Evolutionary conservation across 2,888 invertebrate genomes (phyloP).

Genomic region (Melanostoma scalare): DNA sequence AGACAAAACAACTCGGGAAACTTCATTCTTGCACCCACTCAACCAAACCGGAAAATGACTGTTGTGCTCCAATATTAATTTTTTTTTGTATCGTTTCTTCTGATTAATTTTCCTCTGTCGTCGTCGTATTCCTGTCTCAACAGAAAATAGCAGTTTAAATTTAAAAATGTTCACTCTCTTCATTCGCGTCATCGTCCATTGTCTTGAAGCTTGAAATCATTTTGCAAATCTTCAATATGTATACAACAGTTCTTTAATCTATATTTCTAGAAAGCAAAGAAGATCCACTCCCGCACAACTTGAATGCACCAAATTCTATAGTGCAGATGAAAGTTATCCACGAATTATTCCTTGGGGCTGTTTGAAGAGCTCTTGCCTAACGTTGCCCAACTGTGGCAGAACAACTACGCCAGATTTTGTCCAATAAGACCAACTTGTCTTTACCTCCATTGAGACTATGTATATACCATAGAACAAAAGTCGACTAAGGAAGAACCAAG

Average conservation of each 20-base stretch:
- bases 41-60: slow-evolving; percentile 33
- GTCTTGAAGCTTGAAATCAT: slow-evolving; percentile 62
- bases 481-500: slow-evolving; percentile 53
- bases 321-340: slow-evolving; percentile 65
- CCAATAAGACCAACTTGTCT: slow-evolving; percentile 42
- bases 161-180: slow-evolving; percentile 51
- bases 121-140: not conserved
- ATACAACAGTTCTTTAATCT: slow-evolving; percentile 60
- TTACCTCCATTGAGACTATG: not conserved
- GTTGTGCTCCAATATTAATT: not conserved
- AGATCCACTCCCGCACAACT: slow-evolving; percentile 12
- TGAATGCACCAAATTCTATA: slow-evolving; percentile 33
- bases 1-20: slow-evolving; percentile 23
- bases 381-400: slow-evolving; percentile 1
- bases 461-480: slow-evolving; percentile 41
- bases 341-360: slow-evolving; percentile 60
- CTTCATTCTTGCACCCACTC: slow-evolving; percentile 42
- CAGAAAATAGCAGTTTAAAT: slow-evolving; percentile 37
- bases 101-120: not conserved
- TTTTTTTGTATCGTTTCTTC: not conserved
- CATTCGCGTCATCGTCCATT: slow-evolving; percentile 35
- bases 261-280: slow-evolving; percentile 34
- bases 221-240: slow-evolving; percentile 32
- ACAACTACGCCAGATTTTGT: slow-evolving; percentile 35
- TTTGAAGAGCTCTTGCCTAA: slow-evolving; percentile 22